These are phyloP conservation scores for Caranx melampygus DNA, from an alignment of 2,113 vertebrate genomes.

Conservation along the genomic window DNA sequence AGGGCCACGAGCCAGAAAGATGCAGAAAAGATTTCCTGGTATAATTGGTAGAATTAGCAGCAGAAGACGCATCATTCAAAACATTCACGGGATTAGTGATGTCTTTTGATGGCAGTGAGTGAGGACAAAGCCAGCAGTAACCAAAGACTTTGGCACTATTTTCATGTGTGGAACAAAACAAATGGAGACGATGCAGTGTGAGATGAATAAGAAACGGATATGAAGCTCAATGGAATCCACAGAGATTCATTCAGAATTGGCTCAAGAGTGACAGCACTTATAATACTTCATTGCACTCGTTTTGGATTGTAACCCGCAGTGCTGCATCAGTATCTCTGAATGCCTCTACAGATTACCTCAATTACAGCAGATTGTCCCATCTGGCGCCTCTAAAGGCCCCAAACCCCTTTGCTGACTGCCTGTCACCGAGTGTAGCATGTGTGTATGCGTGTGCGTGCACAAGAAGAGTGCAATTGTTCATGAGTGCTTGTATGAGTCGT, in stretches of 20 bases:
- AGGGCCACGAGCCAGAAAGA: constrained; percentile 42
- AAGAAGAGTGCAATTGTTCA: background rate
- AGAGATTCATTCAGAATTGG: constrained; percentile 9
- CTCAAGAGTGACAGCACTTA: constrained; percentile 22
- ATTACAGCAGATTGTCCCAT: constrained; percentile 64
- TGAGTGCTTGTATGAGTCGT: background rate
- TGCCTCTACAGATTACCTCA: constrained; percentile 60
- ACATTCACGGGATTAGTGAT: constrained; percentile 63
- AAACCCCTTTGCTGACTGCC: constrained; percentile 39
- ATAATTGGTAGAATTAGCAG: constrained; percentile 53
- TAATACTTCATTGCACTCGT: constrained; percentile 27
- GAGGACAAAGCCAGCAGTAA: constrained; percentile 48
- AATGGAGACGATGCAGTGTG: constrained; percentile 17
- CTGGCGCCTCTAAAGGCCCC: constrained; percentile 45
- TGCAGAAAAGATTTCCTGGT: constrained; percentile 42
- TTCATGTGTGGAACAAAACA: constrained; percentile 53
- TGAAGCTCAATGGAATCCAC: constrained; percentile 32
- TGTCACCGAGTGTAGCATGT: constrained; percentile 15
- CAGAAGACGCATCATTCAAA: constrained; percentile 40
- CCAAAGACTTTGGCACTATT: constrained; percentile 32
- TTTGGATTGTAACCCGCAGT: constrained; percentile 43
- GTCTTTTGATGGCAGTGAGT: constrained; percentile 56
- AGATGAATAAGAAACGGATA: constrained; percentile 38
- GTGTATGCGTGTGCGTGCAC: constrained; percentile 21
- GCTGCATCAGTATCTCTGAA: constrained; percentile 32